phyloP scores from a whole-genome alignment of 2,113 vertebrate species.

The Gasterosteus aculeatus region DNA sequence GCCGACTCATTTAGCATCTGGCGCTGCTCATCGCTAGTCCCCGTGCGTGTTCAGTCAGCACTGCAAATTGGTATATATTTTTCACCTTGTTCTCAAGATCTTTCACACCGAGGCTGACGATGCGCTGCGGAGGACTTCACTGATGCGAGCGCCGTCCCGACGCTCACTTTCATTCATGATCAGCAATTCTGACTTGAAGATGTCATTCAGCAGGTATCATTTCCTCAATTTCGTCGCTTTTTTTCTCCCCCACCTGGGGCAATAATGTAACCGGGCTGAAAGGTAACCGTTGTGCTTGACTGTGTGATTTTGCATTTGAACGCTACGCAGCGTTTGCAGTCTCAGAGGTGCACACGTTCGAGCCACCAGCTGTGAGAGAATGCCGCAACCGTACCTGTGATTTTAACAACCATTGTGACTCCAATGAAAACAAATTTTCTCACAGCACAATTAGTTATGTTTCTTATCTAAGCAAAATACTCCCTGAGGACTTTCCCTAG shows the following conservation, averaged over 20 bases:
- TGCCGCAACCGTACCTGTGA: constrained; percentile 9
- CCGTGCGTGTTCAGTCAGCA: constrained; percentile 7
- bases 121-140: constrained; percentile 45
- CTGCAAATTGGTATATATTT: constrained; percentile 40
- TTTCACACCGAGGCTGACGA: constrained; percentile 52
- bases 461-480: constrained; percentile 26
- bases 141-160: not conserved
- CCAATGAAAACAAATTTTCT: constrained; percentile 18
- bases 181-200: constrained; percentile 42
- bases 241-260: constrained; percentile 1
- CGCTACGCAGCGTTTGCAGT: constrained; percentile 37
- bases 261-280: constrained; percentile 35
- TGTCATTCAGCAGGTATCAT: constrained; percentile 40
- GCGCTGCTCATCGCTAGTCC: constrained; percentile 48
- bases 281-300: constrained; percentile 43
- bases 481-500: constrained; percentile 7
- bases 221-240: constrained; percentile 20
- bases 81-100: constrained; percentile 58
- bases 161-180: constrained; percentile 32
- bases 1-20: constrained; percentile 79
- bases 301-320: constrained; percentile 50
- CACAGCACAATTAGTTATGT: constrained; percentile 38
- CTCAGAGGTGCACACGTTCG: constrained; percentile 34
- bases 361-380: constrained; percentile 54
- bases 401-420: constrained; percentile 28